phyloP scores from a whole-genome alignment of 2,888 invertebrate species.

The Noctua janthe region DNA sequence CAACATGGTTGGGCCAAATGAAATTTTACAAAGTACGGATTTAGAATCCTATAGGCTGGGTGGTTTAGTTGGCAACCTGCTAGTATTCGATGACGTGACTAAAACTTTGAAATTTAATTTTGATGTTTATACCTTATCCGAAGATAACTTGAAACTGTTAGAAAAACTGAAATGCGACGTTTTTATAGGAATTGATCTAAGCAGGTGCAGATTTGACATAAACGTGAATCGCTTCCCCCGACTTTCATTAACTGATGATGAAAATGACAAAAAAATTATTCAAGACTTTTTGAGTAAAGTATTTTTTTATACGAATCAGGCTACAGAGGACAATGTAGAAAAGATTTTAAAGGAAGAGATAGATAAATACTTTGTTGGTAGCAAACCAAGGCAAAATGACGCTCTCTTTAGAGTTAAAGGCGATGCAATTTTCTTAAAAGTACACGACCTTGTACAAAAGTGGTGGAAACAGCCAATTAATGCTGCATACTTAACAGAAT shows the following conservation, averaged over 20 bases:
- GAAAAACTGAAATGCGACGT: conserved; percentile 32
- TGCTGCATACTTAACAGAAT: conserved; percentile 54
- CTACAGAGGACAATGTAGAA: conserved; percentile 63
- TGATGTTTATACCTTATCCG: conserved; percentile 22
- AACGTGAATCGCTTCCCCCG: conserved; percentile 51
- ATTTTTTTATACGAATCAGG: conserved; percentile 65
- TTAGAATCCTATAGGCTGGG: conserved; percentile 54
- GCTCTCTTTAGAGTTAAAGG: conserved; percentile 42
- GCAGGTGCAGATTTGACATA: conserved; percentile 55
- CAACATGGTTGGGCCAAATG: conserved; percentile 46
- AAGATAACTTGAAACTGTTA: conserved; percentile 38
- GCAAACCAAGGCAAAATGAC: conserved; percentile 27
- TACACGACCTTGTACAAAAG: conserved; percentile 64
- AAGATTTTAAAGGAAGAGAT: conserved; percentile 60
- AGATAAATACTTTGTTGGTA: conserved; percentile 27
- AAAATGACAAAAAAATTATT: conserved; percentile 46
- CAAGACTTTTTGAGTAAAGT: conserved; percentile 46
- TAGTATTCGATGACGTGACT: conserved; percentile 46
- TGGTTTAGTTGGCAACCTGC: conserved; percentile 61
- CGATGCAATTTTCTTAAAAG: conserved; percentile 60
- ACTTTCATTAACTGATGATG: conserved; percentile 38
- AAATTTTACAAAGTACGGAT: conserved; percentile 51
- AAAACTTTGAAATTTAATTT: conserved; percentile 58
- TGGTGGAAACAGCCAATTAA: conserved; percentile 60
- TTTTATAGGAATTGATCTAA: conserved; percentile 21